Conservation (phyloP, 2,113 vertebrate genomes). For the Podocnemis expansa region DNA sequence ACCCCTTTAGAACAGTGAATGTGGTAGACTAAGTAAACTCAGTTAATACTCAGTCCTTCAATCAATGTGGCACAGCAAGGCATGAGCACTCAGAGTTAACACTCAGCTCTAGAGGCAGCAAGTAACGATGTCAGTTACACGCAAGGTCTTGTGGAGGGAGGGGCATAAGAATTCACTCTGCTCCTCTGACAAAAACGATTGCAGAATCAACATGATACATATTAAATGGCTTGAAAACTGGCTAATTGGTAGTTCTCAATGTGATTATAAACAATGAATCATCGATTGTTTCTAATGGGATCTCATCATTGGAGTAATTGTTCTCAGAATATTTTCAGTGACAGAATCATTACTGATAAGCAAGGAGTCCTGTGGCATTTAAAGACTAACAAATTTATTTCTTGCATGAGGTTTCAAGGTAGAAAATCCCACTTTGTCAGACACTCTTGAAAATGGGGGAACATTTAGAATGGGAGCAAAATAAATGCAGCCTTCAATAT, state of each 20-base stretch:
- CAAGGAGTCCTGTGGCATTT: too few relatives aligned
- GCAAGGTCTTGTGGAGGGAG: not conserved
- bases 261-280: not conserved
- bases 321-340: not conserved
- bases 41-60: too few relatives aligned
- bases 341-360: not conserved
- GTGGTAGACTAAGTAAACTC: too few relatives aligned
- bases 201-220: not conserved
- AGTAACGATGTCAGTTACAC: not conserved
- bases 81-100: not conserved
- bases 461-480: too few relatives aligned
- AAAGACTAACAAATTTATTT: too few relatives aligned
- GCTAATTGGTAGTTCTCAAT: not conserved
- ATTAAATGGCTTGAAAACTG: not conserved
- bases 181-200: not conserved
- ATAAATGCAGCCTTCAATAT: too few relatives aligned
- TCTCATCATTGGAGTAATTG: too few relatives aligned
- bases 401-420: too few relatives aligned
- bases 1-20: too few relatives aligned
- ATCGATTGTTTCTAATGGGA: not conserved
- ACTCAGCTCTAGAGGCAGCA: not conserved
- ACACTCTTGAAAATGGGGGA: too few relatives aligned
- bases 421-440: too few relatives aligned
- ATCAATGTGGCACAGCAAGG: not conserved
- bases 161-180: not conserved